Evolutionary conservation across 2,113 vertebrate species (phyloP).

Genomic region (Malurus elegans): DNA sequence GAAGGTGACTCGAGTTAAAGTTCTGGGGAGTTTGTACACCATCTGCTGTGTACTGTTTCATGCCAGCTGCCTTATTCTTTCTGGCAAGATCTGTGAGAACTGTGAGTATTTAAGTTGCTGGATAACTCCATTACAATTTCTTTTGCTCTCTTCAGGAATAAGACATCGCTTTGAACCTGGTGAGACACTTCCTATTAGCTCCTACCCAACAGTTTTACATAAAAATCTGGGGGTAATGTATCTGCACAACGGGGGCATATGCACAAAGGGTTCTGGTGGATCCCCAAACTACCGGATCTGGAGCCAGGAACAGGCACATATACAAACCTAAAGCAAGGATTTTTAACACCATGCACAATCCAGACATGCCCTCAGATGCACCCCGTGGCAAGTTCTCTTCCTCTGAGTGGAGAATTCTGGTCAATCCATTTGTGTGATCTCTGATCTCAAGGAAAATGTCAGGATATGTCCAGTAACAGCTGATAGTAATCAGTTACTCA

Average conservation of each 20-base stretch:
- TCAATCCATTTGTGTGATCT: neutral
- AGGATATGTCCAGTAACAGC: neutral
- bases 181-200: neutral
- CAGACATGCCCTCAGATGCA: neutral
- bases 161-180: neutral
- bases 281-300: neutral
- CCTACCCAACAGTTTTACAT: neutral
- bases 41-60: neutral
- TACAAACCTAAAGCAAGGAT: neutral
- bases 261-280: neutral
- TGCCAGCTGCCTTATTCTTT: neutral
- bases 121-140: neutral
- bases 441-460: neutral
- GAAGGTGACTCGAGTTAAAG: neutral
- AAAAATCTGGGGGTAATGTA: neutral
- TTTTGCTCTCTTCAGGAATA: neutral
- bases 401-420: neutral
- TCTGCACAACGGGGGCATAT: accelerated
- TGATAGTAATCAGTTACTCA: neutral
- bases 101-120: neutral
- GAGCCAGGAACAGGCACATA: neutral
- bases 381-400: neutral
- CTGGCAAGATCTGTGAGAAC: neutral
- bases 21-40: neutral
- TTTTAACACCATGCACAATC: neutral